Evolutionary conservation across 2,797 vertebrate species (phyloP).

Genomic region (Lacerta agilis): DNA sequence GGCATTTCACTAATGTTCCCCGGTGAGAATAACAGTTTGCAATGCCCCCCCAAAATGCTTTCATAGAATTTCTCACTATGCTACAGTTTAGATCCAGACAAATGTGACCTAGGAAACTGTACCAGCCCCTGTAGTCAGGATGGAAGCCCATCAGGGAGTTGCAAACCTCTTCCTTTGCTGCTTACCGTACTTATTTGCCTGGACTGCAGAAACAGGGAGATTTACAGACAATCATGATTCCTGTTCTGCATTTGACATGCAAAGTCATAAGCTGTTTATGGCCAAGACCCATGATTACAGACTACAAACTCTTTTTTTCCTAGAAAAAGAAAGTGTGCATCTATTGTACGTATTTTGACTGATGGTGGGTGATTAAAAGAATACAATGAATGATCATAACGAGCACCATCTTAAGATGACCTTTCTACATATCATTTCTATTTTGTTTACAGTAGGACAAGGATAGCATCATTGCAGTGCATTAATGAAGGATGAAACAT

Average conservation of each 20-base stretch:
- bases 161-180: not conserved
- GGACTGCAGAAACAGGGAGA: not conserved
- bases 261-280: not conserved
- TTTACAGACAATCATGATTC: not conserved
- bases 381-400: not conserved
- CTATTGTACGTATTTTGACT: not conserved
- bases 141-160: not conserved
- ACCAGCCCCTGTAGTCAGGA: not conserved
- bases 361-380: not conserved
- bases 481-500: conserved; percentile 14
- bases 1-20: not conserved
- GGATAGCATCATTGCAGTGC: not conserved
- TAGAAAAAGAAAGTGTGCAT: not conserved
- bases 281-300: not conserved
- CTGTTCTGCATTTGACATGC: not conserved
- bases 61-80: not conserved
- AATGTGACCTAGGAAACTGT: not conserved
- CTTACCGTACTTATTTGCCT: not conserved
- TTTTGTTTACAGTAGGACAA: not conserved
- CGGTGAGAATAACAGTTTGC: not conserved
- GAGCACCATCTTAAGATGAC: not conserved
- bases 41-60: not conserved
- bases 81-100: not conserved
- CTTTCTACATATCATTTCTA: not conserved
- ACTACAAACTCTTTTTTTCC: not conserved